A percentile compares a stretch with the other conserved stretches of the same genome.
Evolutionary conservation across 2,888 invertebrate species (phyloP).

Genomic region (Caradrina kadenii): DNA sequence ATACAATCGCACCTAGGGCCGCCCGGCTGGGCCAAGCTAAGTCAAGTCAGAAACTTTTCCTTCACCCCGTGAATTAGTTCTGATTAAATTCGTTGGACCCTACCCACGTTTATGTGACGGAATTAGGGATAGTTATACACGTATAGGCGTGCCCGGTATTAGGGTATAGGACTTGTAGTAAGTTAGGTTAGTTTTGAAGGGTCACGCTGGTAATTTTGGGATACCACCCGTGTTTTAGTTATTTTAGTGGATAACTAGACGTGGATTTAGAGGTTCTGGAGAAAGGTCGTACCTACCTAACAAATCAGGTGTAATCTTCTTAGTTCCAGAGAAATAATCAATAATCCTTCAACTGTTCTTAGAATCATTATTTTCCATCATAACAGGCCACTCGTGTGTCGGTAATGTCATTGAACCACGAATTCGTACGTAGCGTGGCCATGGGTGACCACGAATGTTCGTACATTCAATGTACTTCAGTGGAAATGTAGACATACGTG

Average conservation of each 20-base stretch:
- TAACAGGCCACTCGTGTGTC: no score
- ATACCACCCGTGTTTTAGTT: slow-evolving; percentile 53
- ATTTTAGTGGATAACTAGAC: slow-evolving; percentile 48
- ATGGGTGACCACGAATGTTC: no score
- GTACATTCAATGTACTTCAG: no score
- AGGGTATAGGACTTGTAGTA: slow-evolving; percentile 50
- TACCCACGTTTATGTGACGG: slow-evolving; percentile 48
- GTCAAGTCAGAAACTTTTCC: slow-evolving; percentile 54
- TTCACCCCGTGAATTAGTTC: slow-evolving; percentile 63
- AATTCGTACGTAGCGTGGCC: no score
- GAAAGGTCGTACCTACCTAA: neutral
- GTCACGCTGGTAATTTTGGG: slow-evolving; percentile 36
- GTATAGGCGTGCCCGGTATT: slow-evolving; percentile 35
- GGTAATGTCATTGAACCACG: no score
- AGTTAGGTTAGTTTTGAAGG: slow-evolving; percentile 57
- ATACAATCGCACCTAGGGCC: slow-evolving; percentile 35
- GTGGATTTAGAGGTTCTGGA: slow-evolving; percentile 5
- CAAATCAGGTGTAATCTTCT: neutral
- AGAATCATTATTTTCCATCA: no score
- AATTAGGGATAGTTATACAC: slow-evolving; percentile 43
- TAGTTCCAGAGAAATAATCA: neutral
- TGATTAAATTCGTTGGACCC: slow-evolving; percentile 66
- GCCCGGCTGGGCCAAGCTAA: slow-evolving; percentile 13
- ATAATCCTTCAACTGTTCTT: no score
- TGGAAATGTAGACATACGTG: no score